Evolutionary conservation across 2,888 invertebrate genomes (phyloP), one percentile per base, ranked within the genome.

Genomic region (Blastobasis lacticolella): DNA sequence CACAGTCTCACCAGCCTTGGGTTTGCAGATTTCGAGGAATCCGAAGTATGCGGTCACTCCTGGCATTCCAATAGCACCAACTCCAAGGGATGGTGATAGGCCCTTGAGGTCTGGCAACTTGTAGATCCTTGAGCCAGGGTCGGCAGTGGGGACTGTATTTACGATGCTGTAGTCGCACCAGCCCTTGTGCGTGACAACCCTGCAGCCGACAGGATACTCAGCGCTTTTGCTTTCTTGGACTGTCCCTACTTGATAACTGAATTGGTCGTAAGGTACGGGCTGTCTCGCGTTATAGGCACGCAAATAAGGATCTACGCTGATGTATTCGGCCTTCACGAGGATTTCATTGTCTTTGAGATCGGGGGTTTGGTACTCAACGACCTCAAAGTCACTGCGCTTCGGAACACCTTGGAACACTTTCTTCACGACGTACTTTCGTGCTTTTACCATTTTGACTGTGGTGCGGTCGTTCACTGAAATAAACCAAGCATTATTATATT

Each of bases 11-110:
- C 92, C 92, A 4, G 81, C 58, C 69, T 91, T 90, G 2, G 92
- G 91, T 45, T 90, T 68, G 61, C 92, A 92, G 37, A 92, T 63
- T 54, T 92, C 90, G 46, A 90, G 58, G 7, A 92, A 77, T 6
- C 92, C 93, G 71, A 92, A 92, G 62, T 91, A 91, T 0, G 92
- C 92, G 1, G 92, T 91, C 45, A 88, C 90, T 83, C 93, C 93
- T 8, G 92, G 90, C 91, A 92, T 92, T 51, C 93, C 93, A 4
- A 92, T 71, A 6, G 88, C 81, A 37, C 93, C 92, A 0, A 93
- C 62, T 7, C 81, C 89, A 6, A 90, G 75, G 0, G 92, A 93
- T 4, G 74, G 55, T 0, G 92, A 57, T 5, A 78, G 54, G 1
- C 83, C 78, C 52, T 87, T 82, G 47, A 92, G 64, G 52, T 91